Percentiles rank a stretch among this genome's conserved stretches.
Evolutionary conservation across 2,797 vertebrate genomes (phyloP).

Genomic region (Salarias fasciatus): DNA sequence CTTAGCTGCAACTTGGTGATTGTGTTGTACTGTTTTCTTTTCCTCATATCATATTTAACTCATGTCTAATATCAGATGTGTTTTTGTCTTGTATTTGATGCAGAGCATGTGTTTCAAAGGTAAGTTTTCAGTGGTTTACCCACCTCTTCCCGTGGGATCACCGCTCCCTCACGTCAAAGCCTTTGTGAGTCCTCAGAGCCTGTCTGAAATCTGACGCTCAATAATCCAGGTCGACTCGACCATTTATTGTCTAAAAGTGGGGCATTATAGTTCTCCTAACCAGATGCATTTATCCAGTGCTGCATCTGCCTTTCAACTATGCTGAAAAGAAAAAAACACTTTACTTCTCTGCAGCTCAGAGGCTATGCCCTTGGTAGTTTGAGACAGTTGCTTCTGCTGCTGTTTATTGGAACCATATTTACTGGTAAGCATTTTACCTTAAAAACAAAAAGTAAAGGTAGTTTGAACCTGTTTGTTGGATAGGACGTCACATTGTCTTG

Average conservation of each 20-base stretch:
- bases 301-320: conserved; percentile 17
- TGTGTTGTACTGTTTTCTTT: too few species aligned
- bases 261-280: conserved; percentile 12
- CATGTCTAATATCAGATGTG: too few species aligned
- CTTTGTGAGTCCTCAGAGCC: conserved; percentile 29
- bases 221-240: conserved; percentile 16
- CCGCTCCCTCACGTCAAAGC: conserved; percentile 6
- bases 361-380: neutral
- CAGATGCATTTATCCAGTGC: conserved; percentile 1
- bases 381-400: conserved; percentile 21
- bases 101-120: too few species aligned
- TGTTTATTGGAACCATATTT: conserved; percentile 28
- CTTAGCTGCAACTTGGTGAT: too few species aligned
- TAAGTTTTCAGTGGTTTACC: too few species aligned
- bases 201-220: conserved; percentile 46
- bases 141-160: neutral
- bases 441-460: neutral
- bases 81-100: too few species aligned
- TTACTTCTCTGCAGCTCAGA: neutral
- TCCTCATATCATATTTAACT: too few species aligned
- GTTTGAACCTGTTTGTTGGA: neutral
- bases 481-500: neutral
- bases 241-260: conserved; percentile 34
- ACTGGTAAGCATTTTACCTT: conserved; percentile 37
- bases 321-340: conserved; percentile 6